Base-by-base conservation (phyloP, 2,888 invertebrate species). In the Steromphala cineraria region DNA sequence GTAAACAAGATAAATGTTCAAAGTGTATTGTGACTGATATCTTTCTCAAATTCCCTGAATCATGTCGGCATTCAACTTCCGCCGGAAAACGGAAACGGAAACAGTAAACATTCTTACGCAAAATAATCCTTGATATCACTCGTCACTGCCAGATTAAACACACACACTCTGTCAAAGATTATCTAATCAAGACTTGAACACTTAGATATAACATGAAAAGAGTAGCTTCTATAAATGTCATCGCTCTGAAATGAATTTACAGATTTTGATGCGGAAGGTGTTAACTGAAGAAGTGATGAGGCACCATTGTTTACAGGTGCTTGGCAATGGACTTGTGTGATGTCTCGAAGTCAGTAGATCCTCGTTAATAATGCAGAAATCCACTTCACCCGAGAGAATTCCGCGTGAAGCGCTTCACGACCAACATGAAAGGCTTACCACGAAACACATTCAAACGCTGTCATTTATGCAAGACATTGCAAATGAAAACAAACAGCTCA, bases 391-490 rank as follows among this genome's bases (percentile, higher is more conserved):
- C 53, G 86, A 84, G 21, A 83, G 88, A 76, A 81, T 89, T 77
- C 90, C 91, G 3, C 78, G 88, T 36, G 90, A 90, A 80, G 83
- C 85, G 7, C 78, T 88, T 71, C 82, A 84, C 75, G 88, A 88
- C 17, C 87, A 89, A 79, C 86, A 90, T 81, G 90, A 91, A 67
- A 81, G 91, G 80, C 83, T 91, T 10, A 88, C 91, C 8, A 86
- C 86, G 28, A 91, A 91, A 83, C 91, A 92, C 80, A 90, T 92
- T 31, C 86, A 92, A 76, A 91, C 92, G 10, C 83, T 92, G 53
- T 87, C 89, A 77, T 92, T 92, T 84, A 86, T 92, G 5, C 91
- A 92, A 83, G 92, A 92, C 67, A 85, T 92, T 19, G 92, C 89
- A 13, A 87, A 87, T 53, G 91, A 92, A 85, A 92, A 92, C 83